Percentiles rank a stretch among this genome's conserved stretches.
Conservation (phyloP, 37 sponge, comb jelly and placozoan genomes). For the Spongilla lacustris region DNA sequence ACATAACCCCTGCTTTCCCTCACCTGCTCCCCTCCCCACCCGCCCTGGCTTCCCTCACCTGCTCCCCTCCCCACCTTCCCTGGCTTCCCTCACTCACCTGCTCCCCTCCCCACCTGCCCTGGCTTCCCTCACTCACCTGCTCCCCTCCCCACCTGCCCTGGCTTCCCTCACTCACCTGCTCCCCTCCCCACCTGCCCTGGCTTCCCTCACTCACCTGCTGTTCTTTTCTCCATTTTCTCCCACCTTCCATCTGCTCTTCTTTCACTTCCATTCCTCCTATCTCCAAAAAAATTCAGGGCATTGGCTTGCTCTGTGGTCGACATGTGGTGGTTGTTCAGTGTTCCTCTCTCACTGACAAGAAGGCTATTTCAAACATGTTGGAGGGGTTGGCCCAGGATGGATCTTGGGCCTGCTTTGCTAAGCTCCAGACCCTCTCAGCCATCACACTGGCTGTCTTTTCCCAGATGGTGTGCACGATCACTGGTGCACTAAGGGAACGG, state of each 20-base stretch:
- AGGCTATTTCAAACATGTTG: constrained; percentile 35
- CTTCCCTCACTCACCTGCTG: too few species aligned
- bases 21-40: not conserved
- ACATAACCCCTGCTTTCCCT: not conserved
- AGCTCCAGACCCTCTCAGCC: constrained; percentile 36
- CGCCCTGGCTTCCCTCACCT: not conserved
- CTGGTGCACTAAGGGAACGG: constrained; percentile 44
- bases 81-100: not conserved
- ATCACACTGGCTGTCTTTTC: constrained; percentile 60
- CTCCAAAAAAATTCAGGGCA: constrained; percentile 38
- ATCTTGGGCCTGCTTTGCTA: constrained; percentile 77
- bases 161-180: too few species aligned
- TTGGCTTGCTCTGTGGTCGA: constrained; percentile 65
- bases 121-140: too few species aligned
- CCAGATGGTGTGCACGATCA: constrained; percentile 62
- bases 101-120: too few species aligned
- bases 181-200: too few species aligned
- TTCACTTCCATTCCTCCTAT: too few species aligned
- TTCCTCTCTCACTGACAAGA: constrained; percentile 26
- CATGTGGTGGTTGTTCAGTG: constrained; percentile 50
- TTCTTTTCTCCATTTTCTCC: too few species aligned
- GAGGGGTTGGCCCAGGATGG: constrained; percentile 77
- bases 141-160: too few species aligned
- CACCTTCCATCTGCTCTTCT: not conserved
- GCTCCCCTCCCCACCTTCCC: not conserved